Evolutionary conservation across 2,888 invertebrate species (phyloP), one percentile per base, ranked within the genome.

Genomic region (Achlya flavicornis): DNA sequence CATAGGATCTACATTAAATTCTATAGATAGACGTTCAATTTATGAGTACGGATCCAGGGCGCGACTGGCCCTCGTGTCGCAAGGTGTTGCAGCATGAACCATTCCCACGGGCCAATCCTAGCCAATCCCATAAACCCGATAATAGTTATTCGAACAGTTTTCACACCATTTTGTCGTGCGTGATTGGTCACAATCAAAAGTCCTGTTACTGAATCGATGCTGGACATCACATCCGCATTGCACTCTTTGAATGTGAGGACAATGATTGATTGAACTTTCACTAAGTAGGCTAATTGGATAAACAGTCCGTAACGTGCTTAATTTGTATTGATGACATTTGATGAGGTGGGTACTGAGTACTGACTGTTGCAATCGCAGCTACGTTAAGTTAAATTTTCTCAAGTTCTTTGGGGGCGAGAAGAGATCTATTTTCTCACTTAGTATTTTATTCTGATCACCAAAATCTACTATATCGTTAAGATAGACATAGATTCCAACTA

Each of bases 71-170:
- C 53, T 53, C 14, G 53, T 53, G 53, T 19, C 35, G 33, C 33
- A 65, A 46, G 63, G 65, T 70, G 70, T 76, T 73, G 75, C 76
- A 67, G 62, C 66, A 70, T 32, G 62, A 67, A 63, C 62, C 72
- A 81, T 90, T 90, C 91, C 90, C 91, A 91, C 87, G 88, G 65
- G 79, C 87, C 87, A 71, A 84, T 82, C 86, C 88, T 84, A 82
- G 85, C 90, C 92, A 80, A 85, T 81, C 87, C 91, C 88, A 87
- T 67, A 68, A 66, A 71, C 74, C 80, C 41, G 60, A 35, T 75
- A 77, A 79, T 76, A 66, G 75, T 65, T 66, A 64, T 66, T 66
- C 73, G 63, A 75, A 82, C 85, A 85, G 85, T 90, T 92, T 92
- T 92, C 91, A 89, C 92, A 87, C 91, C 78, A 83, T 85, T 83